A percentile compares a stretch with the other conserved stretches of the same genome.
These are phyloP conservation scores for Sebastes kiyomatsui DNA, from an alignment of 2,797 vertebrate genomes.

Conservation along the genomic window DNA sequence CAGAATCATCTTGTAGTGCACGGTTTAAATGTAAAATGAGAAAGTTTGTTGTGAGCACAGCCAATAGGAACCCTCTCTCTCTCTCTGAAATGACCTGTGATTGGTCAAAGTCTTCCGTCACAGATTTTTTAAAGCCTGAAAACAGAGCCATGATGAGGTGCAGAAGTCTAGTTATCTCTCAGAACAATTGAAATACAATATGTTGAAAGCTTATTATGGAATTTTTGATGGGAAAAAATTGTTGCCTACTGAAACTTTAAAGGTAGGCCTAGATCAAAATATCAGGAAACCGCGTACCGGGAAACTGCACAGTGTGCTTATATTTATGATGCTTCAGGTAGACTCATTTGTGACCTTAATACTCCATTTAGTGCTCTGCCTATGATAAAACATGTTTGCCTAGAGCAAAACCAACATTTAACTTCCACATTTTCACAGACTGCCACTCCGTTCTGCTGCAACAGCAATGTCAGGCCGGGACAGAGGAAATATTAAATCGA, in stretches of 20 bases:
- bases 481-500: neutral
- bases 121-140: too few species aligned
- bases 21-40: too few species aligned
- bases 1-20: rapidly evolving
- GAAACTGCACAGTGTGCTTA: neutral
- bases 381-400: neutral
- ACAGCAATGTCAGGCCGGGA: rapidly evolving
- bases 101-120: too few species aligned
- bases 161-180: too few species aligned
- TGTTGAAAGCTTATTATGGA: rapidly evolving
- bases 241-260: too few species aligned
- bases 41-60: too few species aligned
- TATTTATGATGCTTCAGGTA: neutral
- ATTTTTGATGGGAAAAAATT: too few species aligned
- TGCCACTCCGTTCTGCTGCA: neutral
- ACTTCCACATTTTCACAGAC: neutral
- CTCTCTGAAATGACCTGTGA: too few species aligned
- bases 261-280: too few species aligned
- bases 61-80: too few species aligned
- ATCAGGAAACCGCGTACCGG: neutral
- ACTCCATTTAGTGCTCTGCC: neutral
- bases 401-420: neutral
- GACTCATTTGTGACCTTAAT: neutral
- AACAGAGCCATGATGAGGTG: too few species aligned
- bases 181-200: too few species aligned